Base-by-base conservation (phyloP, 2,797 vertebrate genomes). In the Danio tinwini region DNA sequence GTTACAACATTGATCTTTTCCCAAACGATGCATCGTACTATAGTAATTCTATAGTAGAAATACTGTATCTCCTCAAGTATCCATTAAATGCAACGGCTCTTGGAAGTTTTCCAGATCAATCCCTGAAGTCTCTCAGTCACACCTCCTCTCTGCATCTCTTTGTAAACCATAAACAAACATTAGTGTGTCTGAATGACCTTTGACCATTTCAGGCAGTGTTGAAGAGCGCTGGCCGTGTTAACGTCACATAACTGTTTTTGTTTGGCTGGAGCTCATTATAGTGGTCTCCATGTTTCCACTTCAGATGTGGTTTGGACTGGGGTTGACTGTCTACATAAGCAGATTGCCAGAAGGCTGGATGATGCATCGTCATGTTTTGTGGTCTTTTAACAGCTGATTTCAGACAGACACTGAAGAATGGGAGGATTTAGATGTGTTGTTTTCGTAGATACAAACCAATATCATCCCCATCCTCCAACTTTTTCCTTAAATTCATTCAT, bases 101-200 rank as follows among this genome's bases (percentile, higher is more conserved):
- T 80, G 49, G 29, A 71, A 68, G 70, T 47, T 49, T 74, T 49
- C 61, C 62, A 44, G 49, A 80, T 21, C 52, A 71, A 21, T 72
- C 39, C 52, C 67, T 0, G 2, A 13, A 17, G 37, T 47, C 16
- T 39, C 16, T 9, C 68, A 9, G 52, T 6, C 40, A 61, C 71
- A 47, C 71, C 55, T 72, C 17, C 61, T 74, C 53, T 85, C 42
- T 37, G 29, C 16, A 39, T 39, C 65, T 50, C 55, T 85, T 78
- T 85, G 74, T 85, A 70, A 53, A 76, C 78, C 69, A 16, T 70
- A 81, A 81, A 77, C 77, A 62, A 74, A 79, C 72, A 49, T 39
- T 7, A 6, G 29, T 49, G 52, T 53, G 70, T 52, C 39, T 37
- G 21, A 47, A 13, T 74, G 78, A 71, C 78, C 81, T 74, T 74